Base-by-base conservation (phyloP, 2,113 vertebrate species). In the Camelus bactrianus region DNA sequence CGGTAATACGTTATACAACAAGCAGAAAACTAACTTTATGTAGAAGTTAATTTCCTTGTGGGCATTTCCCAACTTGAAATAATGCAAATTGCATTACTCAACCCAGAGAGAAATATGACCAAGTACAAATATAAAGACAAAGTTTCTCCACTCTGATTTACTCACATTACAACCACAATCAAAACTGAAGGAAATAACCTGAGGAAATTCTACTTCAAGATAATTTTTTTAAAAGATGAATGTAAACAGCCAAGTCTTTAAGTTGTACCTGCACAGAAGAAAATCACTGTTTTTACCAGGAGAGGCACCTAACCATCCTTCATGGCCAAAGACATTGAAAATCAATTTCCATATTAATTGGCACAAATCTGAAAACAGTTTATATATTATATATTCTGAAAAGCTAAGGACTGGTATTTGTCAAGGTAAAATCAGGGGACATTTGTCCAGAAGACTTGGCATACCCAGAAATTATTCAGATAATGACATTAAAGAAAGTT, bases 11-110 rank as follows among this genome's bases (percentile, higher is more conserved):
- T 91, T 91, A 95, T 22, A 60, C 24, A 96, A 95, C 46, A 70
- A 89, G 26, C 48, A 16, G 54, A 58, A 96, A 93, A 72, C 13
- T 24, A 96, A 93, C 72, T 93, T 92, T 1, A 95, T 0, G 4
- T 0, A 77, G 12, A 93, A 88, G 80, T 8, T 91, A 11, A 97
- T 50, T 89, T 98, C 86, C 69, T 91, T 48, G 26, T 32, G 30
- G 56, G 32, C 75, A 60, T 30, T 86, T 98, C 89, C 69, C 48
- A 94, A 32, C 28, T 28, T 76, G 81, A 85, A 95, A 92, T 83
- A 80, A 24, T 80, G 72, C 64, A 97, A 95, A 96, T 91, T 54
- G 82, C 24, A 19, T 81, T 97, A 70, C 81, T 90, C 82, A 96
- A 91, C 48, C 9, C 32, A 85, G 35, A 95, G 54, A 91, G 52